Evolutionary conservation across 2,888 invertebrate species (phyloP).

Genomic region (Trissoscelio sp.): DNA sequence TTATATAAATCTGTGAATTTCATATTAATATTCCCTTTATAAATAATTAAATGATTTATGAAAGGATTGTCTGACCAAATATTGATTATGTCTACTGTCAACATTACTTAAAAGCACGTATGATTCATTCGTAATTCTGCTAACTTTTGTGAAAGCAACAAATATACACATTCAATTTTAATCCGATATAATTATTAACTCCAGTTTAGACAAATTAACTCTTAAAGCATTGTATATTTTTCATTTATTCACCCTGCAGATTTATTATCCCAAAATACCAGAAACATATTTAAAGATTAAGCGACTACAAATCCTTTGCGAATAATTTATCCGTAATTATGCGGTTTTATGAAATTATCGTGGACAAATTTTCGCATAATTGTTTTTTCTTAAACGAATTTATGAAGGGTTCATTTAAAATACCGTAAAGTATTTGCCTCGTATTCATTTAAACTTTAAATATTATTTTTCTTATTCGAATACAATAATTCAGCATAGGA

Average conservation of each 20-base stretch:
- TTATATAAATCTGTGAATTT: no score
- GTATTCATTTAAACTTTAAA: neutral
- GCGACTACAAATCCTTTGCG: conserved; percentile 4
- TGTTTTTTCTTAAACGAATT: conserved; percentile 13
- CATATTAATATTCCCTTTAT: no score
- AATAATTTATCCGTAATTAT: conserved; percentile 38
- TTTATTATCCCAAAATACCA: conserved; percentile 29
- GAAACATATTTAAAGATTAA: conserved; percentile 40
- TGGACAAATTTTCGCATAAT: conserved; percentile 25
- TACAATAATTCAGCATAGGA: no score
- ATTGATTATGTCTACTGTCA: conserved; percentile 3
- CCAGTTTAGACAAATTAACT: conserved; percentile 8
- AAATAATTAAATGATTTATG: no score
- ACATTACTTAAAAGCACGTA: neutral
- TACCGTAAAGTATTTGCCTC: neutral
- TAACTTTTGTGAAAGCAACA: neutral
- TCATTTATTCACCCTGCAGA: neutral
- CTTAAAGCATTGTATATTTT: conserved; percentile 16
- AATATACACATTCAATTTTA: conserved; percentile 1
- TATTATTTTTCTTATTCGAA: neutral
- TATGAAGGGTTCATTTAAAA: neutral
- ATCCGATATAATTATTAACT: conserved; percentile 26
- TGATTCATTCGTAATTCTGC: neutral
- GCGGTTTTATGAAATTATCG: conserved; percentile 23
- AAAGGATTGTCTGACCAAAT: neutral